Evolutionary conservation across 2,888 invertebrate genomes (phyloP).

Genomic region (Chrysolina haemoptera): DNA sequence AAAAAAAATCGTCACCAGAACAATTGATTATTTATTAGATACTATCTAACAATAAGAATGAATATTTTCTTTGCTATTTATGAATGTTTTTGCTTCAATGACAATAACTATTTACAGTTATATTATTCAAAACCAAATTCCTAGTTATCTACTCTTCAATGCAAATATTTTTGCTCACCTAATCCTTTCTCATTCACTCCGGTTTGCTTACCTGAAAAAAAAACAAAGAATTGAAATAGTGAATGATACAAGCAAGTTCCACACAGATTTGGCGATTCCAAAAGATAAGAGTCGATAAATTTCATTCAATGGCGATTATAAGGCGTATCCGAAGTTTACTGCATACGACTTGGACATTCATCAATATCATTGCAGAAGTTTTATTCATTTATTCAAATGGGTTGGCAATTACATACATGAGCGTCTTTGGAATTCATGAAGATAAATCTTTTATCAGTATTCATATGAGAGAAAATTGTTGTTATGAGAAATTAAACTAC

Average conservation of each 20-base stretch:
- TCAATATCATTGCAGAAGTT: conserved; percentile 22
- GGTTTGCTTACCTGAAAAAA: conserved; percentile 3
- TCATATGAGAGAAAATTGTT: not conserved
- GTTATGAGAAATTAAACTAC: not conserved
- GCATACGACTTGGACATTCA: not conserved
- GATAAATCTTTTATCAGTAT: not conserved
- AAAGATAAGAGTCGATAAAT: not conserved
- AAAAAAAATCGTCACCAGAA: too few relatives aligned
- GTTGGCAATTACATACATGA: conserved; percentile 25
- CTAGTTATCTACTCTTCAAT: not conserved
- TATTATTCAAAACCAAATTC: not conserved
- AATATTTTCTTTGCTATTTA: too few relatives aligned
- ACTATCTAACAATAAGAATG: too few relatives aligned
- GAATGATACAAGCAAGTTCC: not conserved
- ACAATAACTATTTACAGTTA: too few relatives aligned
- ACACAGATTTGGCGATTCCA: not conserved
- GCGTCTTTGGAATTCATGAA: conserved; percentile 18
- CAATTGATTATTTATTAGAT: too few relatives aligned
- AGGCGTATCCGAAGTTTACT: not conserved
- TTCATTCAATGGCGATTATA: conserved; percentile 17
- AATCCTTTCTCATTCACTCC: not conserved
- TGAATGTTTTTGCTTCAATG: too few relatives aligned
- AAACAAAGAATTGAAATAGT: not conserved
- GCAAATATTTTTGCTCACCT: not conserved
- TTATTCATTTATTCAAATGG: conserved; percentile 30